Conservation (phyloP, 2,113 vertebrate genomes). For the Agelaius phoeniceus region DNA sequence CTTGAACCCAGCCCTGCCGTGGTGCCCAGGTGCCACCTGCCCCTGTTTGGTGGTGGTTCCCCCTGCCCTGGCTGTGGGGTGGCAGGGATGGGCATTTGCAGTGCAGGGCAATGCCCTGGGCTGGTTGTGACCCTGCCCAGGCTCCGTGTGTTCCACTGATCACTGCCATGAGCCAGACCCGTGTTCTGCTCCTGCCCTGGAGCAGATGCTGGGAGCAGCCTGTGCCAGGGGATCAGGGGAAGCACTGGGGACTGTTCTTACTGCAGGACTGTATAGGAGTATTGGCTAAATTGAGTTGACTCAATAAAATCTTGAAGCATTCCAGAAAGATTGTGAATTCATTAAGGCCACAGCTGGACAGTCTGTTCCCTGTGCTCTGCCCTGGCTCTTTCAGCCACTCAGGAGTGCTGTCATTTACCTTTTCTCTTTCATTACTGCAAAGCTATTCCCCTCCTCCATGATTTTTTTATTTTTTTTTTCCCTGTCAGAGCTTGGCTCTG, state of each 20-base stretch:
- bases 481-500: background rate
- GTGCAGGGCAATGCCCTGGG: fast-evolving
- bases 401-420: conserved; percentile 33
- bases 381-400: background rate
- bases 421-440: conserved; percentile 23
- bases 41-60: background rate
- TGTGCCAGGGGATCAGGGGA: background rate
- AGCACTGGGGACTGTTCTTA: background rate
- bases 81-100: fast-evolving
- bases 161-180: background rate
- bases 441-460: background rate
- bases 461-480: background rate
- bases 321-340: conserved; percentile 60
- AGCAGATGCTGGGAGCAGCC: background rate
- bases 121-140: fast-evolving
- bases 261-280: background rate
- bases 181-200: fast-evolving
- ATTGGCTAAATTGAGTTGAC: conserved; percentile 27
- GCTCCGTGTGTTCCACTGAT: fast-evolving
- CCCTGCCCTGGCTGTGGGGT: background rate
- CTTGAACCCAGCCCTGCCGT: no score
- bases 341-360: conserved; percentile 47
- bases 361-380: background rate
- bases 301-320: conserved; percentile 44
- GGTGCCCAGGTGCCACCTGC: background rate